Evolutionary conservation across 2,888 invertebrate genomes (phyloP).

Genomic region (Linnaemya tessellans): DNA sequence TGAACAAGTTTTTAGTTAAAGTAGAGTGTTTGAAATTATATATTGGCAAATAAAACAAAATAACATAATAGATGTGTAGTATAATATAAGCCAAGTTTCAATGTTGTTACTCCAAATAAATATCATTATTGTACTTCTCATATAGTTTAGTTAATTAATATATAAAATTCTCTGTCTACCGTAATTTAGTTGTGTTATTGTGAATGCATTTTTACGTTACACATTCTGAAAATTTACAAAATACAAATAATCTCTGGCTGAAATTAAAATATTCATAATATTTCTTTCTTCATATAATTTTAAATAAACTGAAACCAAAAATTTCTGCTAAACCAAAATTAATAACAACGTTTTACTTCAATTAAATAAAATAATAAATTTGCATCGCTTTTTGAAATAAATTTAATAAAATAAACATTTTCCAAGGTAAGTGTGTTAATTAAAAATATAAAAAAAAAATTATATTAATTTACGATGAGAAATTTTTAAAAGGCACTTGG

Average conservation of each 20-base stretch:
- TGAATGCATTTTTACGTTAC: constrained; percentile 61
- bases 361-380: not conserved
- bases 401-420: not conserved
- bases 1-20: constrained; percentile 21
- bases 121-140: not conserved
- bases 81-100: constrained; percentile 13
- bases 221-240: not conserved
- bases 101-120: constrained; percentile 41
- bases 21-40: constrained; percentile 25
- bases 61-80: not conserved
- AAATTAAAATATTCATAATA: constrained; percentile 3
- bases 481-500: not conserved
- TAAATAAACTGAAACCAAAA: not conserved
- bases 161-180: not conserved
- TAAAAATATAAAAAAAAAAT: not conserved
- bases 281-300: not conserved
- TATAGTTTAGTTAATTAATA: constrained; percentile 1
- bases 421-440: constrained; percentile 16
- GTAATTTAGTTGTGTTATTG: constrained; percentile 55
- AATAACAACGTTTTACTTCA: not conserved
- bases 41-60: not conserved
- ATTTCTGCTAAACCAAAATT: not conserved
- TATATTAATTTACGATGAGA: not conserved
- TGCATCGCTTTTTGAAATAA: not conserved
- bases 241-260: not conserved